Percentiles rank a stretch among this genome's conserved stretches.
phyloP scores from a whole-genome alignment of 2,888 invertebrate species.

The Beris chalybata region DNA sequence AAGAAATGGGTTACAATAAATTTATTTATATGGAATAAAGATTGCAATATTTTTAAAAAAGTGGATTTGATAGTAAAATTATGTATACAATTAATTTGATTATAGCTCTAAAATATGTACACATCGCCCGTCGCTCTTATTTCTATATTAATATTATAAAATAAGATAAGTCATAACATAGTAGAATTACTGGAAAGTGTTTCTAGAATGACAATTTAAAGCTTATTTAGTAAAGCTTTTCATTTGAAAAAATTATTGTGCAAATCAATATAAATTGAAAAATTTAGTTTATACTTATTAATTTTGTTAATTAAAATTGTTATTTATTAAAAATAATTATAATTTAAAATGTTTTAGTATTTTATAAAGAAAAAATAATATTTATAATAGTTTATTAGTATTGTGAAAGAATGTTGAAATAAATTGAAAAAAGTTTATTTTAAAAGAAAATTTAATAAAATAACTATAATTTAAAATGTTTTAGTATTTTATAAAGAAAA shows the following conservation, averaged over 20 bases:
- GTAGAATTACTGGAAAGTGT: slow-evolving; percentile 76
- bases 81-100: slow-evolving; percentile 46
- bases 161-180: too few species aligned
- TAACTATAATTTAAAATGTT: too few species aligned
- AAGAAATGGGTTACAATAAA: slow-evolving; percentile 70
- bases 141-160: too few species aligned
- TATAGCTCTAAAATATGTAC: slow-evolving; percentile 65
- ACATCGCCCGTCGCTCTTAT: slow-evolving; percentile 80
- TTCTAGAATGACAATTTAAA: slow-evolving; percentile 68
- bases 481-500: too few species aligned
- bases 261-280: slow-evolving; percentile 53
- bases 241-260: slow-evolving; percentile 64
- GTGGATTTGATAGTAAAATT: slow-evolving; percentile 71
- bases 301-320: slow-evolving; percentile 46
- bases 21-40: slow-evolving; percentile 47
- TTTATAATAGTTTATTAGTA: too few species aligned
- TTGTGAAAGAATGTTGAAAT: too few species aligned
- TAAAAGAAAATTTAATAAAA: too few species aligned
- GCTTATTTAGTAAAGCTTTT: slow-evolving; percentile 63
- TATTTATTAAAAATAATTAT: slow-evolving; percentile 57
- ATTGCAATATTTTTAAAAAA: slow-evolving; percentile 59
- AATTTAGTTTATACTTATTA: slow-evolving; percentile 43
- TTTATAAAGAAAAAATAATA: too few species aligned
- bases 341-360: slow-evolving; percentile 57
- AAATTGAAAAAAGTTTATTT: too few species aligned